Evolutionary conservation across 2,797 vertebrate genomes (phyloP), one percentile per base, ranked within the genome.

Genomic region (Chiroxiphia lanceolata): DNA sequence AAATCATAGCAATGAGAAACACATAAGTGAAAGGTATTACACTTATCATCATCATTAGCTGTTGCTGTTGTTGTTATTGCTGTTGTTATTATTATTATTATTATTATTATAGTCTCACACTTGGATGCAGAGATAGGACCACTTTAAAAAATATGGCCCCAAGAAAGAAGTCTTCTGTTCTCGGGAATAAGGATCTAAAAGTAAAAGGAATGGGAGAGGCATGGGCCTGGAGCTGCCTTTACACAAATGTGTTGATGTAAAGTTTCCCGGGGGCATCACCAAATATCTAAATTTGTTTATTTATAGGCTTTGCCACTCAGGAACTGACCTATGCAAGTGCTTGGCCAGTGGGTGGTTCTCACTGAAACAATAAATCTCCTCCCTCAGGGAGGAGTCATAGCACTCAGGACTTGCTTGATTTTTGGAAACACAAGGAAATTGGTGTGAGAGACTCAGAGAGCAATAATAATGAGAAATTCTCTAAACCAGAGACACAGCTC

Each of bases 91-190:
- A 26, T 91, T 76, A 4, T 83, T 95, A 26, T 91, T 76, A 11
- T 87, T 91, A 50, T 90, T 94, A 85, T 93, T 85, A 81, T 47
- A 79, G 90, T 67, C 87, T 87, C 77, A 93, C 83, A 83, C 40
- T 90, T 92, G 93, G 48, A 96, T 93, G 83, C 23, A 4, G 71
- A 94, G 93, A 96, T 96, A 95, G 95, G 95, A 97, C 95, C 96
- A 97, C 94, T 96, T 94, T 51, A 87, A 96, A 97, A 97, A 82
- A 87, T 67, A 95, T 94, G 90, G 95, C 96, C 95, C 75, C 94
- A 80, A 96, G 96, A 96, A 94, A 96, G 67, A 94, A 90, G 45
- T 84, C 86, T 83, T 78, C 70, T 90, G 22, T 69, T 94, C 91
- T 77, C 53, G 21, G 27, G 48, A 76, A 36, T 79, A 90, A 82